These are phyloP conservation scores for Bibio marci DNA, from an alignment of 2,888 invertebrate genomes.

Conservation along the genomic window DNA sequence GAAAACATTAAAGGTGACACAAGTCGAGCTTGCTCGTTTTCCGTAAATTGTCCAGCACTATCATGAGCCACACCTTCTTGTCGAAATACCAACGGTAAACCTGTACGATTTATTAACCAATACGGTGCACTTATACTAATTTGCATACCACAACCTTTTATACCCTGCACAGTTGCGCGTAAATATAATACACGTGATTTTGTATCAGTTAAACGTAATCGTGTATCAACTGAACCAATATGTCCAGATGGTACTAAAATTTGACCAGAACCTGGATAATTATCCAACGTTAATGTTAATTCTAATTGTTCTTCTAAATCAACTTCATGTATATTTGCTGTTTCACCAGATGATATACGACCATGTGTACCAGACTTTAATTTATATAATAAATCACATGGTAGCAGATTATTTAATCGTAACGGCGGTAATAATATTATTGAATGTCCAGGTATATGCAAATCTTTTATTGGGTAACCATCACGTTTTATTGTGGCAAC, in stretches of 20 bases:
- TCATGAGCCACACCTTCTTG: conserved; percentile 67
- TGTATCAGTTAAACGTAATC: conserved; percentile 58
- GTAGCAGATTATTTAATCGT: conserved; percentile 72
- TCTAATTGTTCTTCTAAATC: conserved; percentile 56
- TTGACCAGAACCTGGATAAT: conserved; percentile 56
- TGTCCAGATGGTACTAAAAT: conserved; percentile 34
- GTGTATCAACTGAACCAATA: conserved; percentile 39
- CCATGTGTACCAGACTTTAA: conserved; percentile 27
- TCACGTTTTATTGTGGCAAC: conserved; percentile 44
- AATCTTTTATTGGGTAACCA: conserved; percentile 49
- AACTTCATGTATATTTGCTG: conserved; percentile 37
- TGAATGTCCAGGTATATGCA: conserved; percentile 59
- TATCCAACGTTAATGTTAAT: conserved; percentile 63
- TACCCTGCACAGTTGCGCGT: conserved; percentile 42
- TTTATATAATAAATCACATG: conserved; percentile 56
- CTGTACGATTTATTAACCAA: conserved; percentile 94
- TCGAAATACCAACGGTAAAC: conserved; percentile 85
- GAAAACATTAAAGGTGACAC: conserved; percentile 86
- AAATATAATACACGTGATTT: conserved; percentile 57
- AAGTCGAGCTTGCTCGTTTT: conserved; percentile 88
- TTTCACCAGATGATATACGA: conserved; percentile 30
- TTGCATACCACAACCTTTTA: conserved; percentile 43
- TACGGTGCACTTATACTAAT: conserved; percentile 67
- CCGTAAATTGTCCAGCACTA: conserved; percentile 81
- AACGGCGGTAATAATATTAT: conserved; percentile 73